A percentile compares a stretch with the other conserved stretches of the same genome.
Evolutionary conservation across 2,888 invertebrate species (phyloP).

Genomic region (Orgyia antiqua): DNA sequence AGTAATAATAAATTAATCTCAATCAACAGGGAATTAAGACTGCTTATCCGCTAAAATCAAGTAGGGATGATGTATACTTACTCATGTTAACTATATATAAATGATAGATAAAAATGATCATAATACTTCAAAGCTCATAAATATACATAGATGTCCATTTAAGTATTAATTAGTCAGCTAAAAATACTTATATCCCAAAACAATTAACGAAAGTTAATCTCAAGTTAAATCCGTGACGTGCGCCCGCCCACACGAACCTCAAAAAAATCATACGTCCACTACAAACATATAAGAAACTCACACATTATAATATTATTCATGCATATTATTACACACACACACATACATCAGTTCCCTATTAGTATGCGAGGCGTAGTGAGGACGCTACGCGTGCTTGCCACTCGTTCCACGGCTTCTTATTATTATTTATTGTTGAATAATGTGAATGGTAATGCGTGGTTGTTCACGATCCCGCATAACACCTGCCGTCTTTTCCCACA

Average conservation of each 20-base stretch:
- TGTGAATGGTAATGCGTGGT: conserved; percentile 78
- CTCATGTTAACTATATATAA: too few species aligned
- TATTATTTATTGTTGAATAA: conserved; percentile 79
- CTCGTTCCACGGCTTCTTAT: conserved; percentile 76
- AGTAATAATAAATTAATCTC: too few species aligned
- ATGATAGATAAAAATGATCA: not conserved
- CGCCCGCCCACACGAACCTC: conserved; percentile 69
- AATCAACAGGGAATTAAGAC: too few species aligned
- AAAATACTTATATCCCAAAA: conserved; percentile 52
- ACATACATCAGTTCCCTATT: conserved; percentile 50
- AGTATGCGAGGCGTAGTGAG: conserved; percentile 59
- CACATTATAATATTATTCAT: conserved; percentile 20
- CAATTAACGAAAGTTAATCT: conserved; percentile 66
- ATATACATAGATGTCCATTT: not conserved
- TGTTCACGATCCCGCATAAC: conserved; percentile 79
- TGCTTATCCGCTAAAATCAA: too few species aligned
- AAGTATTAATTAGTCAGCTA: conserved; percentile 39
- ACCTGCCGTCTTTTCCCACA: conserved; percentile 81
- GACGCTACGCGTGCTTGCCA: conserved; percentile 73
- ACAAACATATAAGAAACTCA: conserved; percentile 31
- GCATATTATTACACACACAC: conserved; percentile 33
- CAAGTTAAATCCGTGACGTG: conserved; percentile 59
- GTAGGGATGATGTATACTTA: too few species aligned
- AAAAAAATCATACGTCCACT: conserved; percentile 51
- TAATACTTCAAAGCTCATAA: not conserved